Evolutionary conservation across 2,113 vertebrate species (phyloP).

Genomic region (Nipponia nippon): DNA sequence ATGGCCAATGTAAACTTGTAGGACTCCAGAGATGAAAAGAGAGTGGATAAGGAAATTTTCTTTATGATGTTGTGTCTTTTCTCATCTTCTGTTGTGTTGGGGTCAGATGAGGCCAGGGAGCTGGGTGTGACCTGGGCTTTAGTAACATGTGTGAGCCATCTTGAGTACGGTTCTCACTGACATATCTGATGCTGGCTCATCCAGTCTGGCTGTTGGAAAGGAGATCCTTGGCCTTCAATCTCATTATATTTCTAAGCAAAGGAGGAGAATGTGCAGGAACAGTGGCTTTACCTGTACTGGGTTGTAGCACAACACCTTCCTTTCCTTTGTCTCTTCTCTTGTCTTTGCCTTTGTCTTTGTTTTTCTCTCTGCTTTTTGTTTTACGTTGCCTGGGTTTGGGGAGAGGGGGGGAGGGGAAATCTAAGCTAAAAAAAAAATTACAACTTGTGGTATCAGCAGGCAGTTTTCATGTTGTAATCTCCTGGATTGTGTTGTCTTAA

Average conservation of each 20-base stretch:
- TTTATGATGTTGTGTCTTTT: neutral
- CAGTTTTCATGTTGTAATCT: neutral
- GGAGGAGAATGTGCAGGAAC: neutral
- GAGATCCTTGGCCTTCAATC: neutral
- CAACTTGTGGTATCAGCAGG: neutral
- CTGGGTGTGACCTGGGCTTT: neutral
- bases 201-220: neutral
- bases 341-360: neutral
- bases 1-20: neutral
- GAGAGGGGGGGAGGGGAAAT: accelerated
- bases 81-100: neutral
- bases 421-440: neutral
- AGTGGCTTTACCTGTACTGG: neutral
- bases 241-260: neutral
- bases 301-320: neutral
- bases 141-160: neutral
- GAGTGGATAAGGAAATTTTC: neutral
- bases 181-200: neutral
- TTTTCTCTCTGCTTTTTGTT: neutral
- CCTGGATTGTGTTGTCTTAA: neutral
- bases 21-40: neutral
- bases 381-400: neutral
- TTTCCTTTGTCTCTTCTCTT: neutral
- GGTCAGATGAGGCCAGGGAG: neutral
- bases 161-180: neutral